Base-by-base conservation (phyloP, 2,888 invertebrate genomes). In the Diarsia mendica region DNA sequence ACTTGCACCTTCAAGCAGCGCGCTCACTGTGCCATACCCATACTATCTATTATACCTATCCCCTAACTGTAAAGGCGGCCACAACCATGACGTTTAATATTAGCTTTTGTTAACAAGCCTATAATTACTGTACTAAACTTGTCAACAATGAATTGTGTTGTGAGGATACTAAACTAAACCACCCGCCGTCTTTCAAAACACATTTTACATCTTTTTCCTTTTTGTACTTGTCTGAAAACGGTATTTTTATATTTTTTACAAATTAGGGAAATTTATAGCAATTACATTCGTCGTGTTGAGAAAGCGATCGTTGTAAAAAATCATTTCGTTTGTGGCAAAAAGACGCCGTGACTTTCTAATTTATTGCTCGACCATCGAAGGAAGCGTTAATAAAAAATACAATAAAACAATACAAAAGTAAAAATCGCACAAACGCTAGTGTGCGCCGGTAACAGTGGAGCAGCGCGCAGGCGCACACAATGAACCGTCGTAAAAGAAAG, bases 291-390 rank as follows among this genome's bases (percentile, higher is more conserved):
- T 91, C 91, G 92, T 90, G 79, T 79, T 85, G 91, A 90, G 95
- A 95, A 93, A 95, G 94, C 92, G 81, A 84, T 86, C 85, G 83
- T 85, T 80, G 83, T 89, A 91, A 92, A 92, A 91, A 89, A 86
- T 64, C 81, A 80, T 83, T 86, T 80, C 74, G 85, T 85, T 84
- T 89, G 89, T 85, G 87, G 90, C 84, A 85, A 87, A 83, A 80
- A 81, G 72, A 61, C 49, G 67, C 66, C 65, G 77, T 85, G 89
- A 90, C 95, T 95, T 95, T 96, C 96, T 94, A 94, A 93, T 94
- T 94, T 94, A 95, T 93, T 93, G 93, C 89, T 87, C 82, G 83
- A 81, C 77, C 85, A 79, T 60, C 79, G 82, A 88, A 89, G 84
- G 86, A 88, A 90, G 88, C 89, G 82, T 89, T 89, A 85, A 90